These are phyloP conservation scores for Schmidtea mediterranea DNA, from an alignment of 1,140 invertebrate genomes.

Conservation along the genomic window DNA sequence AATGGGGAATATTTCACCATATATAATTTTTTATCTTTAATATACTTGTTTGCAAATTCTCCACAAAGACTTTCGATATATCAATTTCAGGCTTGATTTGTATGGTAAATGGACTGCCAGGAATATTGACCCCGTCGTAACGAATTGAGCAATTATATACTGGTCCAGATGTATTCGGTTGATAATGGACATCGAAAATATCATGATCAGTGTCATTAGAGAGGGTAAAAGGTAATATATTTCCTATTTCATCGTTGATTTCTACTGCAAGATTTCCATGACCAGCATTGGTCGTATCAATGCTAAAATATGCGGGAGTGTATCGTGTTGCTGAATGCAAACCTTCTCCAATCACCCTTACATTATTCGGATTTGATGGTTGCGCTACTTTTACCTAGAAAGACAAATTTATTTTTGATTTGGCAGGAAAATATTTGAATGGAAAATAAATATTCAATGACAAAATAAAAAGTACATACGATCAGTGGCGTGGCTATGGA, in stretches of 20 bases:
- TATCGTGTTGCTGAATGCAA: background rate
- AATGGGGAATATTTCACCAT: too few species aligned
- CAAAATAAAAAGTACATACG: too few species aligned
- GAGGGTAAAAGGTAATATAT: conserved; percentile 38
- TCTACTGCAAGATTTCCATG: conserved; percentile 40
- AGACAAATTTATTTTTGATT: too few species aligned
- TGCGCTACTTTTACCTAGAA: too few species aligned
- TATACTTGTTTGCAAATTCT: conserved; percentile 63
- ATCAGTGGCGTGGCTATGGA: too few species aligned
- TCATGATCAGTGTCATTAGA: conserved; percentile 50
- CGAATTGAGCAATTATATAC: conserved; percentile 38
- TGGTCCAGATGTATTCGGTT: background rate
- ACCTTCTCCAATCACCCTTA: too few species aligned
- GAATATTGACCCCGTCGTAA: conserved; percentile 49
- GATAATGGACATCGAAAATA: conserved; percentile 35
- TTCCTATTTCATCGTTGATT: conserved; percentile 42
- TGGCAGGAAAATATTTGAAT: too few species aligned
- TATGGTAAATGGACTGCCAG: conserved; percentile 48
- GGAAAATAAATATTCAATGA: too few species aligned
- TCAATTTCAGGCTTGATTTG: conserved; percentile 49
- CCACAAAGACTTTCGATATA: conserved; percentile 56
- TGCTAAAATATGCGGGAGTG: conserved; percentile 37
- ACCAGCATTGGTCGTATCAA: conserved; percentile 44
- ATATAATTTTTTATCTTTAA: background rate
- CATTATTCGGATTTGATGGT: too few species aligned